Conservation (phyloP, 92 coral and sea anemone genomes). For the Umimayanthus kanabou region DNA sequence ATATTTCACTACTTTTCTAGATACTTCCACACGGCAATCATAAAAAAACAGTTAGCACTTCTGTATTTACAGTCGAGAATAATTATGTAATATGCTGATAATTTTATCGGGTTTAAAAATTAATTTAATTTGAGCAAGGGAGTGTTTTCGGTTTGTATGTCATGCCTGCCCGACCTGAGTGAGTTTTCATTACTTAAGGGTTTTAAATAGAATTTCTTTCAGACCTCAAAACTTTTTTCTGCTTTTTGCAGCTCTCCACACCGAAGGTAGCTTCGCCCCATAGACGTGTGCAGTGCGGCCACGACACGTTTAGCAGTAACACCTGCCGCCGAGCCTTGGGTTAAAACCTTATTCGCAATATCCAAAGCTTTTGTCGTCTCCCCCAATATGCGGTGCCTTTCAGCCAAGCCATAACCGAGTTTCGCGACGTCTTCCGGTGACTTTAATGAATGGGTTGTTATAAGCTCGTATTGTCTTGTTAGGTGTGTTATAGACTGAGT, state of each 20-base stretch:
- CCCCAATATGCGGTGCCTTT: background rate
- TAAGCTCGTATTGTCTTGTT: background rate
- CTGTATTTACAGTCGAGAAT: too few species aligned
- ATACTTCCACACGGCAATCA: too few species aligned
- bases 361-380: constrained; percentile 6
- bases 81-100: too few species aligned
- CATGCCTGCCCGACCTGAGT: too few species aligned
- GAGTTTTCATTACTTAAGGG: too few species aligned
- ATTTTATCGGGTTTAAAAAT: too few species aligned
- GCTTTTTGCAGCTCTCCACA: constrained; percentile 17
- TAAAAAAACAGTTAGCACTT: too few species aligned
- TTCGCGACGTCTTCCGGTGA: background rate
- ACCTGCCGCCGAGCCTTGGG: background rate
- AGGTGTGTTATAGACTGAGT: constrained; percentile 10
- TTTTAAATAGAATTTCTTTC: background rate
- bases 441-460: constrained; percentile 2
- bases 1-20: too few species aligned
- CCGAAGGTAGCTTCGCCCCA: constrained; percentile 5
- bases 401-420: constrained; percentile 10
- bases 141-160: too few species aligned
- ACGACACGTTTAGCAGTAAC: background rate
- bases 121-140: too few species aligned
- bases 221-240: constrained; percentile 26
- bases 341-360: background rate
- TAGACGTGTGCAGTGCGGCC: background rate